These are phyloP conservation scores for Mustelus asterias DNA, from an alignment of 2,113 vertebrate species.

Conservation along the genomic window DNA sequence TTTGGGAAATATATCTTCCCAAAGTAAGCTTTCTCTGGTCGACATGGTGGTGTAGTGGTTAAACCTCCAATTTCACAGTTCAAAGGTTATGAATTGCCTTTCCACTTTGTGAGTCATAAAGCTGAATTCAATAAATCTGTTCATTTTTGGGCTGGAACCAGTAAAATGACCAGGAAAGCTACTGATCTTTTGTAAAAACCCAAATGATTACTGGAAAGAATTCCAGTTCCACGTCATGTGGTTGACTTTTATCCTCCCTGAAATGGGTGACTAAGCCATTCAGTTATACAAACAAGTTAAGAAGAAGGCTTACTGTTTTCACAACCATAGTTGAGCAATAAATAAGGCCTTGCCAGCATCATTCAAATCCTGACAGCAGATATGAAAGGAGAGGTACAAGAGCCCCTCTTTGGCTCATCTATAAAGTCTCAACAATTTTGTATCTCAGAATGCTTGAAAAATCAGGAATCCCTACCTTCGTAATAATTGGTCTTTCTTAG, in stretches of 20 bases:
- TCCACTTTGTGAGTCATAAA: background rate
- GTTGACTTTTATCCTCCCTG: background rate
- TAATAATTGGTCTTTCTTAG: background rate
- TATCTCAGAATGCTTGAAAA: background rate
- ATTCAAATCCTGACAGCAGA: background rate
- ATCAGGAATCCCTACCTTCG: background rate
- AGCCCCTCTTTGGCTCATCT: background rate
- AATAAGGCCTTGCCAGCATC: background rate
- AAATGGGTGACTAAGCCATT: background rate
- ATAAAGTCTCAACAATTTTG: background rate
- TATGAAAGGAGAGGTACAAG: background rate
- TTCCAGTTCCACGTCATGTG: background rate
- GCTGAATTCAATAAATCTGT: background rate
- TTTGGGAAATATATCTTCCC: too few species aligned
- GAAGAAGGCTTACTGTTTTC: background rate
- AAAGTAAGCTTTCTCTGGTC: background rate
- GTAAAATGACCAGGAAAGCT: background rate
- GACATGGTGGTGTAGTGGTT: background rate
- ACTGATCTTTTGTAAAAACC: background rate
- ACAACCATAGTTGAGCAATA: background rate
- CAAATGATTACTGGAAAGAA: background rate
- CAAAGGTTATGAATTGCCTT: background rate
- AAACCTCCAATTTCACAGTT: background rate
- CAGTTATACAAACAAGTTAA: background rate
- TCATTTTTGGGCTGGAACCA: background rate